Evolutionary conservation across 2,888 invertebrate genomes (phyloP), one percentile per base, ranked within the genome.

Genomic region (Athripsodes cinereus): DNA sequence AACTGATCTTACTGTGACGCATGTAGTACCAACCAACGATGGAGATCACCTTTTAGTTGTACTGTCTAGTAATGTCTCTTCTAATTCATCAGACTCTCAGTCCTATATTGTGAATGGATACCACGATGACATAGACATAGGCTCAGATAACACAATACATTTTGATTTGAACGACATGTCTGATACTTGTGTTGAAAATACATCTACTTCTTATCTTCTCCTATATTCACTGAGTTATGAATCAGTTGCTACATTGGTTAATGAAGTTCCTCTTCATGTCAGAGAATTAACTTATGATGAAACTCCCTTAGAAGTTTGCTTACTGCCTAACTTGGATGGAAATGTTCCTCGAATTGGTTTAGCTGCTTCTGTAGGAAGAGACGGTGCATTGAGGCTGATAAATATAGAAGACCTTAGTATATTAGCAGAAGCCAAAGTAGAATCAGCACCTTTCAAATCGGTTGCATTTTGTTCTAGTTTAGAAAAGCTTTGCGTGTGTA

Each of bases 381-480:
- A 89, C 68, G 93, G 93, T 5, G 79, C 81, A 50, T 79, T 94
- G 34, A 80, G 88, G 67, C 73, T 94, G 49, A 78, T 91, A 58
- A 84, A 87, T 35, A 71, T 92, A 46, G 78, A 82, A n/a, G 85
- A 86, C 53, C 81, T 93, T 64, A 83, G 81, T 64, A 80, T 83
- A 2, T 72, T 88, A 5, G 85, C 87, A 1, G 82, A 84, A 62
- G 87, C 88, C 22, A 80, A 81, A 64, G 81, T 87, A 35, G 84
- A 86, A 1, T 81, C 82, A 40, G 83, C 85, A 48, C 85, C 83
- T 67, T 92, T 93, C 68, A 83, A 90, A 13, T 90, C 92, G 0
- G 88, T 88, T 1, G 87, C 88, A 0, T 94, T 90, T 71, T 94
- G 94, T 71, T 88, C 90, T 58, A 92, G 92, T 75, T 82, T 94